Evolutionary conservation across 2,113 vertebrate species (phyloP).

Genomic region (Megalops atlanticus): DNA sequence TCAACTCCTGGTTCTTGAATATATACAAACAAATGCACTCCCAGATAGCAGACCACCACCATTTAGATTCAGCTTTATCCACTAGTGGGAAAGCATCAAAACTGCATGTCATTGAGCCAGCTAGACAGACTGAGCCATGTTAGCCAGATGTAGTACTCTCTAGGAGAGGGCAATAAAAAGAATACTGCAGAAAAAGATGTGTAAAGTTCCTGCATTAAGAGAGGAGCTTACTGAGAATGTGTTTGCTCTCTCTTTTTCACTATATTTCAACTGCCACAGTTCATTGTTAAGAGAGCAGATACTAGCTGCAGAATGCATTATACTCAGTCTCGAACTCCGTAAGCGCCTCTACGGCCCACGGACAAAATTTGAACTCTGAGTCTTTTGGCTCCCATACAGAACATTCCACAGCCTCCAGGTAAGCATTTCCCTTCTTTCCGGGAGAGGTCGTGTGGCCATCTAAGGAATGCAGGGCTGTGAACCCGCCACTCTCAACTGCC

Average conservation of each 20-base stretch:
- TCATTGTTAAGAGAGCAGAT: not conserved
- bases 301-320: not conserved
- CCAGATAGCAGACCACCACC: not conserved
- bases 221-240: not conserved
- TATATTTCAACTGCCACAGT: not conserved
- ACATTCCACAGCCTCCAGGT: slow-evolving; percentile 34
- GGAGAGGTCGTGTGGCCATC: not conserved
- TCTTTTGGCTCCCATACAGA: slow-evolving; percentile 10
- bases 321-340: not conserved
- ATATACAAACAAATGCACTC: not conserved
- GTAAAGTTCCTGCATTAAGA: not conserved
- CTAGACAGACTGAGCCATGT: not conserved
- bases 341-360: not conserved
- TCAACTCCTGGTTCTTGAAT: too few relatives aligned
- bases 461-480: not conserved
- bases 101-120: not conserved
- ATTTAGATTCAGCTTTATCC: not conserved
- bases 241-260: not conserved
- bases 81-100: not conserved
- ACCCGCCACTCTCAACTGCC: not conserved
- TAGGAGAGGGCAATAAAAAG: not conserved
- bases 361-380: not conserved
- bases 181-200: not conserved
- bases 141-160: not conserved
- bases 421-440: slow-evolving; percentile 15